Evolutionary conservation across 1,140 invertebrate genomes (phyloP), one percentile per base, ranked within the genome.

Genomic region (Drosophila navojoa): DNA sequence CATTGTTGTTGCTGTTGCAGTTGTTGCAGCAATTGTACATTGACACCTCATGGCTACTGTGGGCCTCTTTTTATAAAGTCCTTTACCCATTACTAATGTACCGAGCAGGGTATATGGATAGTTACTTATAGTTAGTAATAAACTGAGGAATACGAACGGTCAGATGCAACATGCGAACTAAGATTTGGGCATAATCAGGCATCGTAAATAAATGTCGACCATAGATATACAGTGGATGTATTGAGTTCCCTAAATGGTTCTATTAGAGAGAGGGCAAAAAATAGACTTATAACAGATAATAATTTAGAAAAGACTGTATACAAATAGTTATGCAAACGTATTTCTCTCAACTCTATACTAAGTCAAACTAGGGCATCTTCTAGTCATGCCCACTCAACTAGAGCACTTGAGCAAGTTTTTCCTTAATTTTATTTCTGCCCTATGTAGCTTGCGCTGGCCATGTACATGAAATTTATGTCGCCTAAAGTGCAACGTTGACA

Each of bases 401-500:
- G 16, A 13, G 4, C 2, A 22, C 16, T 35, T 53, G 9, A 32
- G 42, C 27, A 49, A 29, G 27, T 7, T 9, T 35, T 76, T 69
- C 13, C 27, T 76, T 69, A 70, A 71, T 72, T 27, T 53, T 61
- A 4, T 38, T 62, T 9, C 7, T 16, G 52, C 52, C 52, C 29
- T 54, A 15, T 54, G 52, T 54, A 10, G 52, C 29, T 16, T 35
- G 42, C 42, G 42, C 15, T 62, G 71, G 66, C 71, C 71, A 76
- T 55, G 79, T 87, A 82, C 82, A 87, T 82, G 73, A 87, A 87
- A 87, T 87, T 87, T 87, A 87, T 87, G 82, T 89, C 82, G 84
- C 82, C 84, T 87, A 79, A 87, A 87, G 82, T 87, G 82, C 82
- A 89, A 79, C 82, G 81, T 81, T 79, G 84, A 87, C 82, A 87